Base-by-base conservation (phyloP, 2,888 invertebrate species). In the Agelastica alni region DNA sequence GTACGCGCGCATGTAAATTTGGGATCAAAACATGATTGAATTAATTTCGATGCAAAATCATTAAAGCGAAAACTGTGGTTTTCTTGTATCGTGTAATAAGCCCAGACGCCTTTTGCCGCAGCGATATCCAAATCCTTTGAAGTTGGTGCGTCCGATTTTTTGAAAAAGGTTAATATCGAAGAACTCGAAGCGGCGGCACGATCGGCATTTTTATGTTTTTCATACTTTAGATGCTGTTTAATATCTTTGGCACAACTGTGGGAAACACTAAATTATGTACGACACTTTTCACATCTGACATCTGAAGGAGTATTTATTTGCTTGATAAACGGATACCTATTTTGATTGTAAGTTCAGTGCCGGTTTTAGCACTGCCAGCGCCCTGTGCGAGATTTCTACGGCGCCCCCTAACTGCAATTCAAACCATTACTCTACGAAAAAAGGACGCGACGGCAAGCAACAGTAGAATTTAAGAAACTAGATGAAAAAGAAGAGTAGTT, bases 1-100 rank as follows among this genome's bases (percentile, higher is more conserved):
- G 62, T 70, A 53, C 62, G 62, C 3, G 63, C 66, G 46, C 69
- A 70, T 63, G 39, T 61, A 61, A 69, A 69, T 67, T 68, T 69
- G 6, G 34, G 56, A 31, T 70, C 61, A 55, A 67, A 67, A 63
- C 57, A 62, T 56, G 54, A 32, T 63, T 67, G 64, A 37, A 66
- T 65, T 53, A 64, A 60, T 52, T 65, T 65, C 12, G 62, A 62
- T 1, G 63, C 48, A 60, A 64, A 67, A 26, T 63, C 61, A 47
- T 60, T 67, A 2, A 59, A 64, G 36, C 64, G 59, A 60, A 67
- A 66, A 41, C 62, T 64, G 53, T 66, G 63, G 30, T 68, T 65
- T 54, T 66, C 59, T 52, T 57, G 54, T 20, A 61, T 26, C 4
- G 52, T 64, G 55, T 62, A 62, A 58, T 54, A 65, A 7, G 62